These are phyloP conservation scores for Solea senegalensis DNA, from an alignment of 2,113 vertebrate genomes.

Conservation along the genomic window DNA sequence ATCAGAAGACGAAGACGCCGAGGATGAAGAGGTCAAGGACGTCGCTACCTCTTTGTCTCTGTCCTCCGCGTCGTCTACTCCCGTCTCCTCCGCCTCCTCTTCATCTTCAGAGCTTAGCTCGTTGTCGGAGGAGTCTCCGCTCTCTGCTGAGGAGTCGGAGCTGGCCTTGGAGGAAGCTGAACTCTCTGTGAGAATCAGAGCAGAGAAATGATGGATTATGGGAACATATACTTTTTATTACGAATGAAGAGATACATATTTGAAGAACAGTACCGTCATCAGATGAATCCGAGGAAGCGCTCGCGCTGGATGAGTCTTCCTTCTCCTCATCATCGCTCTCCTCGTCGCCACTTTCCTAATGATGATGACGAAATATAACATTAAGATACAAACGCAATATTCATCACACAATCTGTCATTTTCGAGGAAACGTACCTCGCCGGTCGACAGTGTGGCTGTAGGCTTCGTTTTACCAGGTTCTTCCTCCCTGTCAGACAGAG, in stretches of 20 bases:
- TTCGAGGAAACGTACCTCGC: conserved; percentile 77
- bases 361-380: background rate
- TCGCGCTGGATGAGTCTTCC: conserved; percentile 84
- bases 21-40: conserved; percentile 74
- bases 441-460: conserved; percentile 74
- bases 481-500: conserved; percentile 87
- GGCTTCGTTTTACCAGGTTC: conserved; percentile 80
- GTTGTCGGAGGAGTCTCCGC: conserved; percentile 88
- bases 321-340: conserved; percentile 72
- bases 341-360: conserved; percentile 66
- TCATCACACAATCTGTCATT: background rate
- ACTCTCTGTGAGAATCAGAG: conserved; percentile 77
- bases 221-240: background rate
- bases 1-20: conserved; percentile 62
- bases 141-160: conserved; percentile 85
- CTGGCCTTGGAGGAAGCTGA: conserved; percentile 83
- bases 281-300: conserved; percentile 87
- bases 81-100: conserved; percentile 71
- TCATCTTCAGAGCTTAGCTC: conserved; percentile 88
- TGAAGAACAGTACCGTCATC: conserved; percentile 84
- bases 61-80: conserved; percentile 12
- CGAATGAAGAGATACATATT: background rate
- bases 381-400: background rate
- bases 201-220: background rate
- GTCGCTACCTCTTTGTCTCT: conserved; percentile 47